A percentile compares a stretch with the other conserved stretches of the same genome.
phyloP scores from a whole-genome alignment of 2,888 invertebrate genomes.

The Volucella bombylans region DNA sequence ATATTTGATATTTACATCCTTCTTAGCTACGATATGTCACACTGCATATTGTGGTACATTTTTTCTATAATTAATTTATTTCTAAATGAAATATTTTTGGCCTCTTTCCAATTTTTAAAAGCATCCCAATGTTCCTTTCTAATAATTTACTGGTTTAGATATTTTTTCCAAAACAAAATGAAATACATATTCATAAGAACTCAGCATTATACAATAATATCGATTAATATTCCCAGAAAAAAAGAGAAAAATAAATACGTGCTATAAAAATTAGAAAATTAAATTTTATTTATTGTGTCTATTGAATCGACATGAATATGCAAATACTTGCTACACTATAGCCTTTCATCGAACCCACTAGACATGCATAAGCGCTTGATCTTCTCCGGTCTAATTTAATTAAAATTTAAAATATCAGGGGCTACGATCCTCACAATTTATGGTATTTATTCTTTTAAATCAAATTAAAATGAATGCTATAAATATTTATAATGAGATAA shows the following conservation, averaged over 20 bases:
- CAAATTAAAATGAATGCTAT: slow-evolving; percentile 57
- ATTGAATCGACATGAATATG: slow-evolving; percentile 55
- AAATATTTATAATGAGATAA: slow-evolving; percentile 52
- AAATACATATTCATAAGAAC: slow-evolving; percentile 35
- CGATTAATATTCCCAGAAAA: slow-evolving; percentile 14
- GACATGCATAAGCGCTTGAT: slow-evolving; percentile 26
- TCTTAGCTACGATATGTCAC: too few species aligned
- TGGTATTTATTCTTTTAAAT: slow-evolving; percentile 28
- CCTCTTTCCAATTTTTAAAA: too few species aligned
- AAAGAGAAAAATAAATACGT: slow-evolving; percentile 5
- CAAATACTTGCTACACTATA: slow-evolving; percentile 18
- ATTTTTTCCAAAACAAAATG: too few species aligned
- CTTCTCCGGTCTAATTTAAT: slow-evolving; percentile 43
- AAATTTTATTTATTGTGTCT: slow-evolving; percentile 49
- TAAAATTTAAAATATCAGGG: slow-evolving; percentile 41
- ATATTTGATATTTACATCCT: too few species aligned
- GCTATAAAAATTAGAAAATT: slow-evolving; percentile 51
- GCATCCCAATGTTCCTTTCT: too few species aligned
- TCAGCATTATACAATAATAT: slow-evolving; percentile 10
- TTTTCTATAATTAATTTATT: too few species aligned
- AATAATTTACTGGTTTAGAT: too few species aligned
- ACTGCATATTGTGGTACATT: too few species aligned
- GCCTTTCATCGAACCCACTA: slow-evolving; percentile 38
- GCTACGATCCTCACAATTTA: slow-evolving; percentile 49
- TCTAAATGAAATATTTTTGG: too few species aligned